Evolutionary conservation across 2,888 invertebrate species (phyloP).

Genomic region (Steinernema scapterisci): DNA sequence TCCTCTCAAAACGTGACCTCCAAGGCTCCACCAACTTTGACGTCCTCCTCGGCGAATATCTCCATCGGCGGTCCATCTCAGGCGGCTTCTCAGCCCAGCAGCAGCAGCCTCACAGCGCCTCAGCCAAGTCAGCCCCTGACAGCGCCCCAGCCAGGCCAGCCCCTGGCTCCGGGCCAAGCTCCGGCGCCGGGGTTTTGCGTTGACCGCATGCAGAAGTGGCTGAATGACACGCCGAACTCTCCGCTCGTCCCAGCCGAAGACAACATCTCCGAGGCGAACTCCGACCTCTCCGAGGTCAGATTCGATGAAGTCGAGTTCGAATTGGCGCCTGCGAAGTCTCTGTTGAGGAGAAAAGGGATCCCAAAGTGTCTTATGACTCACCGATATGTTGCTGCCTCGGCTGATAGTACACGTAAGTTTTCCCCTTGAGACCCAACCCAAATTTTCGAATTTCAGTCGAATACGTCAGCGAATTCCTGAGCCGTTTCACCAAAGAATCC

Average conservation of each 20-base stretch:
- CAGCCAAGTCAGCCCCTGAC: no score
- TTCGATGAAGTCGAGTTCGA: constrained; percentile 29
- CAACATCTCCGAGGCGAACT: constrained; percentile 21
- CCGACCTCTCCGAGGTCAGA: constrained; percentile 7
- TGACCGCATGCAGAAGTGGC: constrained; percentile 35
- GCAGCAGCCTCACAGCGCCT: neutral
- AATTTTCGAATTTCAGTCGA: neutral
- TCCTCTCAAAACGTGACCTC: neutral
- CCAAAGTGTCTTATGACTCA: neutral
- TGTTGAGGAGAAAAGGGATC: neutral
- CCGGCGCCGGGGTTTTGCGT: constrained; percentile 14
- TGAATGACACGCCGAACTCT: constrained; percentile 27
- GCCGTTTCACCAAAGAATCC: neutral
- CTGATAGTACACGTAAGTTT: constrained; percentile 11
- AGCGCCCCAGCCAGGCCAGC: no score
- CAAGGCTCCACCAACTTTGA: neutral
- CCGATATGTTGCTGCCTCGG: neutral
- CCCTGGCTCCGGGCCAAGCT: no score
- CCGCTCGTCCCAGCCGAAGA: constrained; percentile 33
- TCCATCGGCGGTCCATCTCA: neutral
- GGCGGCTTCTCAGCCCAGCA: neutral
- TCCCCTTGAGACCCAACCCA: no score
- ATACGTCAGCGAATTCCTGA: constrained; percentile 16
- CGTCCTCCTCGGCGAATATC: neutral
- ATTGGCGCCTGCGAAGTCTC: neutral